Evolutionary conservation across 2,113 vertebrate species (phyloP).

Genomic region (Helogale parvula): DNA sequence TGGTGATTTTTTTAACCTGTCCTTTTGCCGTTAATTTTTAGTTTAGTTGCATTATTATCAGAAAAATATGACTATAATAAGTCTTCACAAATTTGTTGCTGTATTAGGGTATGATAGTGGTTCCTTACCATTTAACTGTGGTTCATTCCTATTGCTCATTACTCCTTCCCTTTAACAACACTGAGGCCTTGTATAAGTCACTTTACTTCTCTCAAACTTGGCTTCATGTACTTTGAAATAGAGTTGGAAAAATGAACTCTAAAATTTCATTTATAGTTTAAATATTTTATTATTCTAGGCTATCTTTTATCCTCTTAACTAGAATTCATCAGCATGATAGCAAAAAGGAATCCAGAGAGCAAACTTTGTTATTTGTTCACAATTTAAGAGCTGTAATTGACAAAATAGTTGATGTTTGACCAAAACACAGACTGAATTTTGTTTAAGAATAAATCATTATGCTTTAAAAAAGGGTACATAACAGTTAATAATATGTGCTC

Average conservation of each 20-base stretch:
- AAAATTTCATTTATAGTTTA: not conserved
- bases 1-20: not conserved
- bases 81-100: not conserved
- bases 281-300: not conserved
- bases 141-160: not conserved
- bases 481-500: not conserved
- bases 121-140: not conserved
- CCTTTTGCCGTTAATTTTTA: not conserved
- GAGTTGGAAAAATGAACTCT: not conserved
- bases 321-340: conserved; percentile 2
- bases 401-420: conserved; percentile 13
- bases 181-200: not conserved
- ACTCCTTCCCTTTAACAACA: not conserved
- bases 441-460: conserved; percentile 13
- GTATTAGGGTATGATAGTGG: not conserved
- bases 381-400: not conserved
- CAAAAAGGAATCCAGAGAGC: not conserved
- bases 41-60: not conserved
- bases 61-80: not conserved
- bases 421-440: not conserved
- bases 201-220: not conserved
- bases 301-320: not conserved
- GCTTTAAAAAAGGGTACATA: not conserved
- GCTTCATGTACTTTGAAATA: conserved; percentile 22
- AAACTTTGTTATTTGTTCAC: not conserved